Base-by-base conservation (phyloP, 1,140 invertebrate species). In the Metopolophium dirhodum region DNA sequence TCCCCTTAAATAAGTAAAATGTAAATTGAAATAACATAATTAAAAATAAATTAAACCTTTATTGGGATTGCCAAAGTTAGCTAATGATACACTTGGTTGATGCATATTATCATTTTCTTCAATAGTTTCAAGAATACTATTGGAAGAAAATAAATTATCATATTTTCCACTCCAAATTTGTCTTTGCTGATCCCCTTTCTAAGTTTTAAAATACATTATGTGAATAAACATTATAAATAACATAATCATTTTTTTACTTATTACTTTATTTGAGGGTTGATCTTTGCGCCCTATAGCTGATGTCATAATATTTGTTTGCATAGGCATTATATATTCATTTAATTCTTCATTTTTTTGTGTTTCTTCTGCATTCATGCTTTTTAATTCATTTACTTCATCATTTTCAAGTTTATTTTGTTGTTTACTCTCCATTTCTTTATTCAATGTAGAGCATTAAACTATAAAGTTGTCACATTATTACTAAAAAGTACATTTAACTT, bases 401-500 rank as follows among this genome's bases (percentile, higher is more conserved):
- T 85, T 77, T 83, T 49, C 90, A 92, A 90, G 45, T 14, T 83
- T 47, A 37, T 83, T 77, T 51, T 86, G 85, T 68, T 93, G 86
- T 61, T 77, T 94, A 94, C 95, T 95, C 94, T 96, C 94, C 30
- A 96, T 94, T 94, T 96, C 95, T 90, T 94, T 85, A 90, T 95
- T 95, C 1, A 96, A 94, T 94, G 95, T 95, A 20, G 95, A 94
- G 82, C 96, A 95, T 93, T 96, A 95, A 93, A 95, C 95, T 95
- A 94, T 96, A 96, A 45, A 95, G 95, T 94, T 0, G 96, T 97
- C 22, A 97, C 95, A 1, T 97, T 96, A 94, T 97, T 96, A 94
- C 0, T 47, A 47, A 47, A 47, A 47, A 47, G 11, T 47, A 47
- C 7, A 47, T 47, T 98, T 98, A 0, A 97, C 95, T 93, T 96